phyloP scores from a whole-genome alignment of 2,113 vertebrate genomes.

The Dipodomys merriami region DNA sequence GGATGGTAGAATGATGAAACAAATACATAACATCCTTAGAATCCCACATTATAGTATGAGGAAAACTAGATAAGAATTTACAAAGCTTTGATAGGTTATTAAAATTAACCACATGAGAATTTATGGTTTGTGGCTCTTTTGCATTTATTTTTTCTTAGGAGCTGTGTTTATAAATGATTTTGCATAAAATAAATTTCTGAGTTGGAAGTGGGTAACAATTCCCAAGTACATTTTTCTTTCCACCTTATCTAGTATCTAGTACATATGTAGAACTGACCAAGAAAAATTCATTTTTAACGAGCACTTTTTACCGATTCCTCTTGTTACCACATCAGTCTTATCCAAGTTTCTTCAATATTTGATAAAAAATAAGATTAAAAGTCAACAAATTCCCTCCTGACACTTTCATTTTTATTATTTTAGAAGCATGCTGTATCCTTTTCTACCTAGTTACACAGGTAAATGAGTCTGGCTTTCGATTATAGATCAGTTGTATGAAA shows the following conservation, averaged over 20 bases:
- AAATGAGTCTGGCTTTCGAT: too few relatives aligned
- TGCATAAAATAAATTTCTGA: not conserved
- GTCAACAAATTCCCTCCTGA: not conserved
- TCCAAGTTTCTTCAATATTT: not conserved
- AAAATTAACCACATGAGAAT: not conserved
- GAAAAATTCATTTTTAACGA: not conserved
- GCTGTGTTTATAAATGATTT: slow-evolving; percentile 36
- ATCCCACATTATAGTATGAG: slow-evolving; percentile 15
- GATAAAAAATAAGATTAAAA: not conserved
- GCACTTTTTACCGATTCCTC: slow-evolving; percentile 20
- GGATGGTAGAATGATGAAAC: not conserved
- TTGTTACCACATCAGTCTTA: not conserved
- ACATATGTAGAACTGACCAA: too few relatives aligned
- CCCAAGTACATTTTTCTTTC: not conserved
- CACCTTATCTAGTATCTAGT: not conserved
- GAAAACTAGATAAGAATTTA: not conserved
- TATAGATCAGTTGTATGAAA: too few relatives aligned
- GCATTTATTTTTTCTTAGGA: slow-evolving; percentile 27
- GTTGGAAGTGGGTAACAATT: not conserved
- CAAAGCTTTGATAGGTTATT: not conserved
- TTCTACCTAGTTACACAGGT: too few relatives aligned
- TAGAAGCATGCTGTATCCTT: not conserved
- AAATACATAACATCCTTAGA: not conserved
- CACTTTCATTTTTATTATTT: not conserved
- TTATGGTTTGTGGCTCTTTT: slow-evolving; percentile 16